These are phyloP conservation scores for Abscondita cerata DNA, from an alignment of 2,888 invertebrate species.

Conservation along the genomic window DNA sequence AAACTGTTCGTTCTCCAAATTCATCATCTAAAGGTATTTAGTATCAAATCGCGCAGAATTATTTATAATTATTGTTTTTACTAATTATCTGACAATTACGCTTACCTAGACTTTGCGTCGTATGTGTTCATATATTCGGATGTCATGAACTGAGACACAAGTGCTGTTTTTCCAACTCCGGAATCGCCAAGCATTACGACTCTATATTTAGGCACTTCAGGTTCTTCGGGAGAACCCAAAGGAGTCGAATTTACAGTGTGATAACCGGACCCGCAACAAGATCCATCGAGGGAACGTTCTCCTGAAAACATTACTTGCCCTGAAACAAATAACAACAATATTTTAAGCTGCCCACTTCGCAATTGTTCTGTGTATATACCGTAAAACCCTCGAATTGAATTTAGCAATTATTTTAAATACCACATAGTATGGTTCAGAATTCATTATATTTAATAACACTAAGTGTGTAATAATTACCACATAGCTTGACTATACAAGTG, in stretches of 20 bases:
- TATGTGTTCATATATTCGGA: slow-evolving; percentile 96
- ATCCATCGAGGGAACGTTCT: slow-evolving; percentile 84
- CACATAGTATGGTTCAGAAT: too few relatives aligned
- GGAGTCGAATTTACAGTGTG: slow-evolving; percentile 80
- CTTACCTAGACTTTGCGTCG: slow-evolving; percentile 88
- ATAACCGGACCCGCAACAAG: slow-evolving; percentile 83
- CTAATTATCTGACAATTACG: too few relatives aligned
- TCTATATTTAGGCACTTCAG: slow-evolving; percentile 77
- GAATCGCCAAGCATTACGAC: slow-evolving; percentile 84
- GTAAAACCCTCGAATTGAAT: too few relatives aligned
- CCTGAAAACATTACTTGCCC: slow-evolving; percentile 73
- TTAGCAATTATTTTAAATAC: too few relatives aligned
- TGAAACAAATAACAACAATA: slow-evolving; percentile 52
- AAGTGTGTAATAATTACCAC: too few relatives aligned
- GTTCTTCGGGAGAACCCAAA: slow-evolving; percentile 74
- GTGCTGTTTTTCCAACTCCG: slow-evolving; percentile 89
- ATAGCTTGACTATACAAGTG: too few relatives aligned
- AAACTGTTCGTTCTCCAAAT: slow-evolving; percentile 89
- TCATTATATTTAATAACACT: too few relatives aligned
- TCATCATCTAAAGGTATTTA: slow-evolving; percentile 90
- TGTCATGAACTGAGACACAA: slow-evolving; percentile 93
- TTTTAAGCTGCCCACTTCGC: too few relatives aligned
- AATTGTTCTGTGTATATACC: too few relatives aligned
- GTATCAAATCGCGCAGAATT: slow-evolving; percentile 19
- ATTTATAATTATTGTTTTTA: slow-evolving; percentile 4